Evolutionary conservation across 2,113 vertebrate species (phyloP), one percentile per base, ranked within the genome.

Genomic region (Patagioenas fasciata): DNA sequence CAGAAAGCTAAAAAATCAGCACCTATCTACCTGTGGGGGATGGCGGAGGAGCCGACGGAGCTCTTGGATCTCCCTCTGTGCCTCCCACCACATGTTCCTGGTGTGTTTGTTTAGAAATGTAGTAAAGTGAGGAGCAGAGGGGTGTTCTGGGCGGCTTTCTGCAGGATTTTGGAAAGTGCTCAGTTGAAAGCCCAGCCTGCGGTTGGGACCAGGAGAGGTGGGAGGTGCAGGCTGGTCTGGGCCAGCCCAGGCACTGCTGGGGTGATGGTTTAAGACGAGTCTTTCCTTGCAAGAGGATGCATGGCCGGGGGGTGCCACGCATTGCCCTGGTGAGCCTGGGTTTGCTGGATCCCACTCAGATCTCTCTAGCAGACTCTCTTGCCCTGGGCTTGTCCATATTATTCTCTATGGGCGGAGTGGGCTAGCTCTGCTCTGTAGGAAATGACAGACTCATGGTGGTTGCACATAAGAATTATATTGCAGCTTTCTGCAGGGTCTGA

Each of bases 161-260:
- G 40, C 2, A 0, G 25, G n/a, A 11, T 48, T 81, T 48, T 32
- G 44, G 17, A 32, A 75, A 23, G 51, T n/a, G 2, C 10, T 6
- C 12, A 26, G 11, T 6, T 25, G 56, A 31, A 67, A 80, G 17
- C 12, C 50, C 44, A 4, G 15, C 13, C 51, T 34, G 60, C 14
- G 15, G n/a, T 42, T 53, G 36, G 8, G 9, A 44, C 31, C 23
- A 1, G 24, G 54, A 74, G 71, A 15, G 40, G 13, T 3, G 5
- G 71, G 53, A 42, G 38, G 18, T 26, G 17, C 44, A n/a, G 25
- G 7, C 44, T 60, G 89, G 34, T 47, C 17, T 47, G 44, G 44
- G 44, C 65, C 5, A 4, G 3, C 8, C 13, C 4, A 2, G 36
- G 32, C 38, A 31, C 2, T 1, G 0, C 31, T 3, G 2, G 15